Evolutionary conservation across 2,113 vertebrate species (phyloP).

Genomic region (Ptyas mucosa): DNA sequence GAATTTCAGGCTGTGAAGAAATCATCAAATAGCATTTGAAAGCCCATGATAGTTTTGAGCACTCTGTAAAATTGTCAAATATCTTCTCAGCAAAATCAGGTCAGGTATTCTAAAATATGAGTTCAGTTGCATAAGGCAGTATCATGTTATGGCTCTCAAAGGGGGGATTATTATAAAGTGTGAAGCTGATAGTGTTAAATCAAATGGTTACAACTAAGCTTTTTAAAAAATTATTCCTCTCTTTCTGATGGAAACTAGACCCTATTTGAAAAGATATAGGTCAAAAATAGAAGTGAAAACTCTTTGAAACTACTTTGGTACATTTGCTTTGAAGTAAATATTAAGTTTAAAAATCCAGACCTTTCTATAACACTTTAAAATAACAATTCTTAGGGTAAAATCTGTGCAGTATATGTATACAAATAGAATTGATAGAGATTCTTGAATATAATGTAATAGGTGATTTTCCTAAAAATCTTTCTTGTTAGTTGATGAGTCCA

Average conservation of each 20-base stretch:
- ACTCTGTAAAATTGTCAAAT: conserved; percentile 49
- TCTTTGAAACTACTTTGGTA: background rate
- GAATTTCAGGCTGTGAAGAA: conserved; percentile 21
- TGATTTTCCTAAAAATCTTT: conserved; percentile 9
- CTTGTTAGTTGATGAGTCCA: background rate
- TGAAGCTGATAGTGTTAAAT: conserved; percentile 41
- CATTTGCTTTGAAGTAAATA: background rate
- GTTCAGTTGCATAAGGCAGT: conserved; percentile 31
- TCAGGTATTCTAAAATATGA: conserved; percentile 36
- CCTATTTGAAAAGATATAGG: conserved; percentile 38
- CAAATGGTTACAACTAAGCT: conserved; percentile 28
- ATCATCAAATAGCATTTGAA: conserved; percentile 37
- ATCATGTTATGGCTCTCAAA: conserved; percentile 37
- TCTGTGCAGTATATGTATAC: background rate
- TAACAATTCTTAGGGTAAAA: conserved; percentile 22
- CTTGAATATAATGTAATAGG: background rate
- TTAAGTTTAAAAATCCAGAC: background rate
- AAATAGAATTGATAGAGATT: conserved; percentile 27
- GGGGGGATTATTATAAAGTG: conserved; percentile 25
- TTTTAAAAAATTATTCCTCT: conserved; percentile 30
- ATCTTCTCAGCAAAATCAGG: conserved; percentile 58
- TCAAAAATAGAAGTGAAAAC: conserved; percentile 13
- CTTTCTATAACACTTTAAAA: background rate
- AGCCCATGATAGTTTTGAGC: conserved; percentile 48
- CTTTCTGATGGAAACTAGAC: conserved; percentile 14